Evolutionary conservation across 1,140 invertebrate species (phyloP).

Genomic region (Drosophila takahashii): DNA sequence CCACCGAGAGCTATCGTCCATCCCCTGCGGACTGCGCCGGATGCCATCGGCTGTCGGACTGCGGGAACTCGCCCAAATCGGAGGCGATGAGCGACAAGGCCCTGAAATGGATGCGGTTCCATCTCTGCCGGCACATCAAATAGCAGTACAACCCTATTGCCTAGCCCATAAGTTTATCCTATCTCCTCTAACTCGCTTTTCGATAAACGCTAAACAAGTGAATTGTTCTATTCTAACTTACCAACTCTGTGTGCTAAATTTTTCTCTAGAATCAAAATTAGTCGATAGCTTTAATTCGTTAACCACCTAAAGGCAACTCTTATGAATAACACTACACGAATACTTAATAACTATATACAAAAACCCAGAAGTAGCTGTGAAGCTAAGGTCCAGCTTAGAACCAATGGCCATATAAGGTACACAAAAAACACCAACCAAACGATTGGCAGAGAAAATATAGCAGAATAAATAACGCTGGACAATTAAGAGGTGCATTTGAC

Average conservation of each 20-base stretch:
- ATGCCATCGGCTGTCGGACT: conserved; percentile 71
- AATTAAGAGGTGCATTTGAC: conserved; percentile 11
- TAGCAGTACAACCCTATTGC: conserved; percentile 48
- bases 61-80: conserved; percentile 63
- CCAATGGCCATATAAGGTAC: conserved; percentile 40
- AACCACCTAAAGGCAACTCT: conserved; percentile 57
- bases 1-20: conserved; percentile 56
- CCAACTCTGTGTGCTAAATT: conserved; percentile 69
- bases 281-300: conserved; percentile 61
- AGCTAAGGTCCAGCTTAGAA: conserved; percentile 33
- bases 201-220: conserved; percentile 13
- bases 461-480: conserved; percentile 44
- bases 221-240: conserved; percentile 18
- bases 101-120: conserved; percentile 81
- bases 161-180: conserved; percentile 45
- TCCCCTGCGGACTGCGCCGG: conserved; percentile 58
- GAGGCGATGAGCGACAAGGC: conserved; percentile 83
- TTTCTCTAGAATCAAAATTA: conserved; percentile 75
- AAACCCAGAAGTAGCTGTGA: conserved; percentile 15
- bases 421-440: conserved; percentile 29
- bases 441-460: conserved; percentile 35
- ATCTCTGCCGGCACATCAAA: conserved; percentile 83
- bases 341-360: conserved; percentile 12
- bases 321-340: conserved; percentile 53
- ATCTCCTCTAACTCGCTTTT: conserved; percentile 30